These are phyloP conservation scores for Mechanitis messenoides DNA, from an alignment of 2,888 invertebrate species.

Conservation along the genomic window DNA sequence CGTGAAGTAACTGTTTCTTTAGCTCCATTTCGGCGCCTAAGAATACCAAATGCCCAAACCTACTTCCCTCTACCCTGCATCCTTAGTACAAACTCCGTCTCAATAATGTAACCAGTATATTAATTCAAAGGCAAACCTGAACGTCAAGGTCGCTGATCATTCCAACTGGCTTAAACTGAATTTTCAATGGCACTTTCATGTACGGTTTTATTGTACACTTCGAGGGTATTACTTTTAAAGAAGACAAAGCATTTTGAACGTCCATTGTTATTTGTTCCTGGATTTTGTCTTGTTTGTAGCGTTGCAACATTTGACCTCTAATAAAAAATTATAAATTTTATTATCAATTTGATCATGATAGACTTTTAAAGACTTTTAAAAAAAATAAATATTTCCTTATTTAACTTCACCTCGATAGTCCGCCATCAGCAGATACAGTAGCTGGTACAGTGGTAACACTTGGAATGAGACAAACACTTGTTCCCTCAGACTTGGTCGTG, in stretches of 20 bases:
- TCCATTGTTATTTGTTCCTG: slow-evolving; percentile 58
- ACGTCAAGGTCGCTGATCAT: slow-evolving; percentile 60
- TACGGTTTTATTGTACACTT: slow-evolving; percentile 55
- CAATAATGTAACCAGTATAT: background rate
- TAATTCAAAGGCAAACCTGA: slow-evolving; percentile 45
- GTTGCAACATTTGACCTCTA: slow-evolving; percentile 58
- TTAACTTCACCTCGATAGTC: slow-evolving; percentile 49
- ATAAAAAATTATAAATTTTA: slow-evolving; percentile 18
- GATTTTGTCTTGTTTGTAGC: slow-evolving; percentile 52
- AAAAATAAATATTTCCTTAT: slow-evolving; percentile 9
- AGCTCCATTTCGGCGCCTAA: too few species aligned
- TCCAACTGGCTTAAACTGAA: slow-evolving; percentile 66
- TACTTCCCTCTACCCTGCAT: too few species aligned
- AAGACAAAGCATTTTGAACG: slow-evolving; percentile 56
- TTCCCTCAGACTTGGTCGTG: slow-evolving; percentile 50
- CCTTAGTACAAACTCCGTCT: background rate
- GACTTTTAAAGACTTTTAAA: background rate
- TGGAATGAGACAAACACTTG: slow-evolving; percentile 58
- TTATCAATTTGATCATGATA: background rate
- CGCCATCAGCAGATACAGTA: slow-evolving; percentile 31
- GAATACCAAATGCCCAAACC: too few species aligned
- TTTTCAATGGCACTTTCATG: slow-evolving; percentile 58
- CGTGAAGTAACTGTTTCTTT: too few species aligned
- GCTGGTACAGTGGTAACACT: slow-evolving; percentile 31
- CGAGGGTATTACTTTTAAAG: slow-evolving; percentile 60